These are phyloP conservation scores for Aphidoletes aphidimyza DNA, from an alignment of 2,888 invertebrate species.

Conservation along the genomic window DNA sequence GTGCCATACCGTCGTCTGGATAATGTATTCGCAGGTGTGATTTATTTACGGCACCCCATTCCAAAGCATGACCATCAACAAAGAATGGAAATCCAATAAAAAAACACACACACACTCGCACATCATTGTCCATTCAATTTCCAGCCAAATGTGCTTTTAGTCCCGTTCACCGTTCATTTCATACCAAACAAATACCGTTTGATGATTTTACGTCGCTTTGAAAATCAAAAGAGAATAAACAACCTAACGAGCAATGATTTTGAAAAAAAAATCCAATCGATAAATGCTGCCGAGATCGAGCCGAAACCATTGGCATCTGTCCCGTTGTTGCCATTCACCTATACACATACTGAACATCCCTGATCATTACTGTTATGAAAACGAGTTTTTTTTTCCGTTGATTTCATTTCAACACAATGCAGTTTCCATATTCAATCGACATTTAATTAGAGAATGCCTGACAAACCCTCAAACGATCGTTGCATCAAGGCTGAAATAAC, in stretches of 20 bases:
- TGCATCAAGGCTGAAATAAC: not conserved
- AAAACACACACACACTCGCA: not conserved
- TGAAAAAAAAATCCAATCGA: slow-evolving; percentile 12
- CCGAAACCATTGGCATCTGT: slow-evolving; percentile 38
- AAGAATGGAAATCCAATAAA: not conserved
- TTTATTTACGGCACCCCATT: slow-evolving; percentile 55
- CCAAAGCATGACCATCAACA: slow-evolving; percentile 53
- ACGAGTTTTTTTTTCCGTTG: slow-evolving; percentile 17
- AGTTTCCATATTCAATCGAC: slow-evolving; percentile 44
- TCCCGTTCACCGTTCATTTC: not conserved
- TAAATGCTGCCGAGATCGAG: not conserved
- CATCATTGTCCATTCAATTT: too few relatives aligned
- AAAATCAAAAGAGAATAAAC: slow-evolving; percentile 17
- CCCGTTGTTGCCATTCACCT: not conserved
- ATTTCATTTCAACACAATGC: not conserved
- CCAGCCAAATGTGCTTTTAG: not conserved
- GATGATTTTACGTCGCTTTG: not conserved
- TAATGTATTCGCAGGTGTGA: slow-evolving; percentile 55
- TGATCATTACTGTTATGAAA: slow-evolving; percentile 48
- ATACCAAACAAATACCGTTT: slow-evolving; percentile 4
- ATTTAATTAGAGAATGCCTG: slow-evolving; percentile 14
- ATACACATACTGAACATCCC: slow-evolving; percentile 53
- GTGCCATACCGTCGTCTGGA: slow-evolving; percentile 55
- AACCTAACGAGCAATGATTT: slow-evolving; percentile 29
- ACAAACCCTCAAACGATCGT: slow-evolving; percentile 5